These are phyloP conservation scores for Thereva unica DNA, from an alignment of 2,888 invertebrate genomes.

Conservation along the genomic window DNA sequence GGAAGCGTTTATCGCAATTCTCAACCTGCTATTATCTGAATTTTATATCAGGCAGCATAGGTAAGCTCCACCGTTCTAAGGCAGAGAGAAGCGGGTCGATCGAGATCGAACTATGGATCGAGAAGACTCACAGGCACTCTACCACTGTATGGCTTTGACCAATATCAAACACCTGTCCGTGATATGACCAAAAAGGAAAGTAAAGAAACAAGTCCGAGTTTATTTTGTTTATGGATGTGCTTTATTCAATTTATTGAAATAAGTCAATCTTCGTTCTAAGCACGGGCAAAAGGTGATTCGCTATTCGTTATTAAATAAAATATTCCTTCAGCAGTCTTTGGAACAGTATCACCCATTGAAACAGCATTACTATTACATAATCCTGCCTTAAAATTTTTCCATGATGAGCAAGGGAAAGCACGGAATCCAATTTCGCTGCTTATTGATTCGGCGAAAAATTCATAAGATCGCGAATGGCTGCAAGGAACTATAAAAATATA, in stretches of 20 bases:
- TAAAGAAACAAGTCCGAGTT: too few species aligned
- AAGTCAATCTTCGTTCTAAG: slow-evolving; percentile 39
- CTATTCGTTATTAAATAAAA: slow-evolving; percentile 66
- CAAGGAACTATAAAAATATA: slow-evolving; percentile 61
- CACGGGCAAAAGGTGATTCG: slow-evolving; percentile 62
- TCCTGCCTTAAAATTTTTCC: slow-evolving; percentile 53
- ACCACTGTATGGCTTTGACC: too few species aligned
- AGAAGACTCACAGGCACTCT: too few species aligned
- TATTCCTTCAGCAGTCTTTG: slow-evolving; percentile 59
- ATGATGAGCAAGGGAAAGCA: slow-evolving; percentile 63
- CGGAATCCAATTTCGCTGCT: slow-evolving; percentile 61
- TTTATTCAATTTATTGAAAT: background rate
- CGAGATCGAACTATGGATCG: too few species aligned
- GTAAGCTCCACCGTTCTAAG: too few species aligned
- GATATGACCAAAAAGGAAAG: too few species aligned
- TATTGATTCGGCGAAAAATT: slow-evolving; percentile 69
- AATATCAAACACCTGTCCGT: too few species aligned
- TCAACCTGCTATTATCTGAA: too few species aligned
- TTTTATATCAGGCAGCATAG: too few species aligned
- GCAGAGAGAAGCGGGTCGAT: too few species aligned
- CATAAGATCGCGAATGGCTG: slow-evolving; percentile 69
- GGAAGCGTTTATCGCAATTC: too few species aligned
- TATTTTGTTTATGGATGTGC: background rate
- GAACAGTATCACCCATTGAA: slow-evolving; percentile 64
- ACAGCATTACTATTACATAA: slow-evolving; percentile 53